Evolutionary conservation across 92 coral and sea anemone species (phyloP).

Genomic region (Meandrina meandrites): DNA sequence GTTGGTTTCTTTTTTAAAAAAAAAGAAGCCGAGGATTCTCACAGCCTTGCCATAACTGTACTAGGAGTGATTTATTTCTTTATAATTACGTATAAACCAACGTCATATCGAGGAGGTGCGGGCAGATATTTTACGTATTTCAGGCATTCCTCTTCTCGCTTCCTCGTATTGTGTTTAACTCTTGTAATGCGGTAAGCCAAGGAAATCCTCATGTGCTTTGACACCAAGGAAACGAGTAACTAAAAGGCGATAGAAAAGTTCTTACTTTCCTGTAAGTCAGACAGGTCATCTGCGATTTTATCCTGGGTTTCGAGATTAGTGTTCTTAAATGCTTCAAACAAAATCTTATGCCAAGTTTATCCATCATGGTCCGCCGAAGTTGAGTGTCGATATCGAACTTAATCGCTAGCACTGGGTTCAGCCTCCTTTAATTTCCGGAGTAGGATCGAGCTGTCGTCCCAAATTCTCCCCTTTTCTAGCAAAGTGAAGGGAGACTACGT

Average conservation of each 20-base stretch:
- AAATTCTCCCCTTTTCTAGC: not conserved
- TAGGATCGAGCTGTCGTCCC: not conserved
- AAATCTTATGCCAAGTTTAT: not conserved
- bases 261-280: not conserved
- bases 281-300: not conserved
- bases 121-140: conserved; percentile 5
- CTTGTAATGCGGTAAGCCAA: not conserved
- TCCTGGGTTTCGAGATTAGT: not conserved
- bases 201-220: not conserved
- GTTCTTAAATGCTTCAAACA: not conserved
- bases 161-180: conserved; percentile 3
- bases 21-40: not conserved
- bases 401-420: not conserved
- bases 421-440: not conserved
- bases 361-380: not conserved
- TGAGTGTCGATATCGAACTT: not conserved
- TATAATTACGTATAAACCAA: not conserved
- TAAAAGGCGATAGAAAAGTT: not conserved
- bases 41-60: not conserved
- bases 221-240: not conserved
- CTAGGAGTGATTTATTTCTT: not conserved
- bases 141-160: not conserved
- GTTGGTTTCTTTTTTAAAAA: not conserved
- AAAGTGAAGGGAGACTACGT: not conserved
- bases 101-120: not conserved